Evolutionary conservation across 1,140 invertebrate genomes (phyloP), one percentile per base, ranked within the genome.

Genomic region (Papilio helenus): DNA sequence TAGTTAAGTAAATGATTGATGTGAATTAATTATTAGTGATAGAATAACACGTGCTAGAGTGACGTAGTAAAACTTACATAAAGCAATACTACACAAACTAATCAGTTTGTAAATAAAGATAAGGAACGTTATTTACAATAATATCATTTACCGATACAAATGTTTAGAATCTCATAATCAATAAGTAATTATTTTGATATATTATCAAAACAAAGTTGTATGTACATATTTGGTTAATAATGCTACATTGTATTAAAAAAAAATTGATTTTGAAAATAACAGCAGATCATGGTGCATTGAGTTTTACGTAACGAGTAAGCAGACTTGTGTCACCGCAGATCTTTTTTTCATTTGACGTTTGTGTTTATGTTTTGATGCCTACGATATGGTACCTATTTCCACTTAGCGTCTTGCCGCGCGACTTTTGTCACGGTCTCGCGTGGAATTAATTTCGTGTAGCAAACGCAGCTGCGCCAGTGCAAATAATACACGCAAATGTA

Each of bases 101-200:
- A 61, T 61, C 58, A 61, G 58, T 61, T 61, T 29, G 58, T 61
- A 61, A 61, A 61, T 61, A 61, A 61, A 61, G 58, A 61, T 61
- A 61, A 61, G 58, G 14, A 29, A 61, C 18, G 9, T 61, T 61
- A 61, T 61, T 61, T 61, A 61, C 58, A 61, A 26, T 61, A 61
- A 26, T 61, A 61, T 23, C 9, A 26, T 61, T 26, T 29, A 61
- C 10, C 23, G 58, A 61, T 61, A 61, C 4, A 61, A 61, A 61
- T 61, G 26, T 61, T 61, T 26, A 61, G 58, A 61, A 39, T 8
- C 9, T 61, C 3, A 10, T 61, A 61, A 26, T 61, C 20, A 61
- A 23, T 14, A 61, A 61, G 10, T 12, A 61, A 26, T 61, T 61
- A 2, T 23, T 26, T 26, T 1, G 29, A 61, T 61, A 61, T 26